phyloP scores from a whole-genome alignment of 2,888 invertebrate genomes.

The Mythimna impura region DNA sequence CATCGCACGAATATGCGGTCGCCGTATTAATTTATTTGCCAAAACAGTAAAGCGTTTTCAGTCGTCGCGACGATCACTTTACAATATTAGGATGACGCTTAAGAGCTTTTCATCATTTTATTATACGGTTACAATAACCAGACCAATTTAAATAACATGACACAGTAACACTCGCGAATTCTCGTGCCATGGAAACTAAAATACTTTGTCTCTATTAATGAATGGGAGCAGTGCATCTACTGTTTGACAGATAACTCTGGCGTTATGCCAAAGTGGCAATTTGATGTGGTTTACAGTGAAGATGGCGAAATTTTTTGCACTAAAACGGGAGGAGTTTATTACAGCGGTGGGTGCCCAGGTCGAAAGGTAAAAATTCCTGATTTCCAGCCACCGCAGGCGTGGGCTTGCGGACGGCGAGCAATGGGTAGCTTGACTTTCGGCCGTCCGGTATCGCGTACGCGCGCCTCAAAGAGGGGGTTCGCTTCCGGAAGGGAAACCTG shows the following conservation, averaged over 20 bases:
- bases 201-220: conserved; percentile 54
- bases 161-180: conserved; percentile 13
- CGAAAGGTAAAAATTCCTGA: too few species aligned
- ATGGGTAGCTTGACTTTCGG: too few species aligned
- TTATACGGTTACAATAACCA: not conserved
- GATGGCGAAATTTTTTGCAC: conserved; percentile 22
- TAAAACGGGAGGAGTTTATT: not conserved
- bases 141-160: conserved; percentile 1
- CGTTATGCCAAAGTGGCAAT: conserved; percentile 51
- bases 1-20: too few species aligned
- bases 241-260: conserved; percentile 51
- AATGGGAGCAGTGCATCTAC: conserved; percentile 51
- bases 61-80: too few species aligned
- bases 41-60: too few species aligned
- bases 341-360: too few species aligned
- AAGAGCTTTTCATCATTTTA: not conserved
- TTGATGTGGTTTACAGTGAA: conserved; percentile 11
- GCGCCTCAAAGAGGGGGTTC: too few species aligned
- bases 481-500: too few species aligned
- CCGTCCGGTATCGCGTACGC: too few species aligned
- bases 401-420: too few species aligned
- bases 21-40: too few species aligned
- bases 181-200: conserved; percentile 32
- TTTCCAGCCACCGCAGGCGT: too few species aligned
- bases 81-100: not conserved